Conservation (phyloP, 1,140 invertebrate genomes). For the Zophobas morio region DNA sequence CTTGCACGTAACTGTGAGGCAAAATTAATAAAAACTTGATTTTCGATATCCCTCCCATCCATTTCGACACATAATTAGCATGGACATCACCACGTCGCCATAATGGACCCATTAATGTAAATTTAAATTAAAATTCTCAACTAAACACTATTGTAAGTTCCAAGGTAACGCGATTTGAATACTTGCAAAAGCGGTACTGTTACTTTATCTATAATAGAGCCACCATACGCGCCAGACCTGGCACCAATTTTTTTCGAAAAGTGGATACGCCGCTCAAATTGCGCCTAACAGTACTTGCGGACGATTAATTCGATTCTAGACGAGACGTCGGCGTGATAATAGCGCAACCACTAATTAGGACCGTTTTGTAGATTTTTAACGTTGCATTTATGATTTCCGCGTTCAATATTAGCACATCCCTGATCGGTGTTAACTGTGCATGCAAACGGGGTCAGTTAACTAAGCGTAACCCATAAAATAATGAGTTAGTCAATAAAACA, state of each 20-base stretch:
- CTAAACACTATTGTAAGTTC: not conserved
- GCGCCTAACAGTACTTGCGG: not conserved
- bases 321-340: not conserved
- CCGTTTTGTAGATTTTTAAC: not conserved
- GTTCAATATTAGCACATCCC: not conserved
- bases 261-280: not conserved
- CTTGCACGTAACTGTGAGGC: no score
- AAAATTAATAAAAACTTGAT: no score
- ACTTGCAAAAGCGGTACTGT: no score
- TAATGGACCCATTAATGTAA: no score
- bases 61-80: no score
- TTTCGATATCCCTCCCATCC: no score
- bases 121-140: no score
- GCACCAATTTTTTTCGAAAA: slow-evolving; percentile 3
- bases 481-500: not conserved
- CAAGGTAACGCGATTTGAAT: slow-evolving; percentile 11
- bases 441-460: slow-evolving; percentile 4
- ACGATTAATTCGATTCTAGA: not conserved
- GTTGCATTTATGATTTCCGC: not conserved
- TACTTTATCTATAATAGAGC: not conserved
- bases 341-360: not conserved
- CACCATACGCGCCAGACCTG: not conserved
- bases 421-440: slow-evolving; percentile 8
- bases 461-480: slow-evolving; percentile 1
- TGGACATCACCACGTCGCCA: no score